A percentile compares a stretch with the other conserved stretches of the same genome.
These are phyloP conservation scores for Lasioglossum villosulum DNA, from an alignment of 2,888 invertebrate genomes.

Conservation along the genomic window DNA sequence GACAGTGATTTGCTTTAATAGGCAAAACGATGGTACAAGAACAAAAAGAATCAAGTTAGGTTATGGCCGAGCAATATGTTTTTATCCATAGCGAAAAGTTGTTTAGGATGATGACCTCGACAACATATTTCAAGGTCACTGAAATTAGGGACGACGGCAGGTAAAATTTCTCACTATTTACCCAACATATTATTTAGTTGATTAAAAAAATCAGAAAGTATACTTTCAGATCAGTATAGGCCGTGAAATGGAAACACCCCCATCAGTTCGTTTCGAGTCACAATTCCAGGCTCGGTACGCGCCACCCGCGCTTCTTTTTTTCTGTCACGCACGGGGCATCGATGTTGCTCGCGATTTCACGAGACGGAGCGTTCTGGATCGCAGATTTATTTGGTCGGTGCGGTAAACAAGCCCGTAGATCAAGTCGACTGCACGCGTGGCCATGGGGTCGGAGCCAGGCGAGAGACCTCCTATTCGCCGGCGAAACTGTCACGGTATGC, in stretches of 20 bases:
- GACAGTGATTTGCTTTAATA: too few species aligned
- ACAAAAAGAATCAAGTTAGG: too few species aligned
- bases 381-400: conserved; percentile 61
- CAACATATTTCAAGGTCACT: too few species aligned
- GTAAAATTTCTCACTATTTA: too few species aligned
- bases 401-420: conserved; percentile 72
- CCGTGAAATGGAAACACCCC: background rate
- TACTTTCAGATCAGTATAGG: background rate
- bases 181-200: too few species aligned
- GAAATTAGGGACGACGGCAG: too few species aligned
- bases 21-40: too few species aligned
- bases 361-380: conserved; percentile 28
- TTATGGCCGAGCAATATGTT: too few species aligned
- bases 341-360: conserved; percentile 19
- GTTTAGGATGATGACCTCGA: too few species aligned
- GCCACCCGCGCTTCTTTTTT: background rate
- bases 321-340: background rate
- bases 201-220: background rate
- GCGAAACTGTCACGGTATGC: conserved; percentile 32
- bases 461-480: conserved; percentile 15
- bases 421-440: conserved; percentile 47
- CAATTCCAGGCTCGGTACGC: background rate
- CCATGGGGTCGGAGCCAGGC: conserved; percentile 44
- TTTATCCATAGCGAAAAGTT: too few species aligned
- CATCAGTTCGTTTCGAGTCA: background rate